Evolutionary conservation across 2,797 vertebrate species (phyloP).

Genomic region (Crenuchus spilurus): DNA sequence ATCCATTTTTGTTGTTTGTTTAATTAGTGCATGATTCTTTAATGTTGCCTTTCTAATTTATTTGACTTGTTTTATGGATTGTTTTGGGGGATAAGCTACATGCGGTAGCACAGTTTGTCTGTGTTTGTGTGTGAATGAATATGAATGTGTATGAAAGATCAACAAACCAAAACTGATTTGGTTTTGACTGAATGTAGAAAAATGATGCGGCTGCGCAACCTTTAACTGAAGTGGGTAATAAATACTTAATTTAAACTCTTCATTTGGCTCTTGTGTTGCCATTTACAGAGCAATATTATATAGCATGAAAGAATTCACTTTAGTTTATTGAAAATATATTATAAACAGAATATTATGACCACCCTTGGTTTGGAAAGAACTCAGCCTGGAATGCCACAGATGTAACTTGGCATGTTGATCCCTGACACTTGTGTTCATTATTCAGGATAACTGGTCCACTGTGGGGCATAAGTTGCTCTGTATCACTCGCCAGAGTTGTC

Average conservation of each 20-base stretch:
- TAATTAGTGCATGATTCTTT: slow-evolving; percentile 67
- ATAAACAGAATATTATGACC: too few species aligned
- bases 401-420: too few species aligned
- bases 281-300: too few species aligned
- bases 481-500: too few species aligned
- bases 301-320: too few species aligned
- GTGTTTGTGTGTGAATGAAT: slow-evolving; percentile 52
- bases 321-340: too few species aligned
- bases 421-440: too few species aligned
- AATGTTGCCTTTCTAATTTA: slow-evolving; percentile 57
- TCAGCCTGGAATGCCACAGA: too few species aligned
- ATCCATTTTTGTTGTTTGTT: slow-evolving; percentile 46
- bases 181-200: slow-evolving; percentile 68
- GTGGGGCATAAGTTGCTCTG: too few species aligned
- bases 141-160: slow-evolving; percentile 54
- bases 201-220: slow-evolving; percentile 58
- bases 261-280: not conserved
- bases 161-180: slow-evolving; percentile 57
- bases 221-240: slow-evolving; percentile 69
- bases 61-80: slow-evolving; percentile 40
- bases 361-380: too few species aligned
- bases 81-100: slow-evolving; percentile 1
- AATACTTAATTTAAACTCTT: slow-evolving; percentile 37
- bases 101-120: not conserved
- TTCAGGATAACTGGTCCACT: too few species aligned